A percentile compares a stretch with the other conserved stretches of the same genome.
Evolutionary conservation across 1,140 invertebrate genomes (phyloP).

Genomic region (Rhopalosiphum maidis): DNA sequence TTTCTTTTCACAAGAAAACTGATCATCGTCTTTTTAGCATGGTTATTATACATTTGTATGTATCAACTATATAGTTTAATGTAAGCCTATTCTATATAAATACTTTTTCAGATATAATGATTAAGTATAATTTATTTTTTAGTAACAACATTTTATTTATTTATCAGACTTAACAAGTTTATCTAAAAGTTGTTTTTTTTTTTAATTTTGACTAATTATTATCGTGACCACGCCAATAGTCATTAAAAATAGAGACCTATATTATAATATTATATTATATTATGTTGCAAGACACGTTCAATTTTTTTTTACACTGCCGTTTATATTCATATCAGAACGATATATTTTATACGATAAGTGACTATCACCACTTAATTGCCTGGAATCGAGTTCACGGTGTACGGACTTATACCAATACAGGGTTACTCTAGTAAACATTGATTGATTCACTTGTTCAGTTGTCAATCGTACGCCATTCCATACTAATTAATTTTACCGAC

Average conservation of each 20-base stretch:
- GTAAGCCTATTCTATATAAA: neutral
- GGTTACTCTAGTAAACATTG: neutral
- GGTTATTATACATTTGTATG: neutral
- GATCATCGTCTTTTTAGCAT: neutral
- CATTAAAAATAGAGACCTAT: neutral
- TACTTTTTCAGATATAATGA: neutral
- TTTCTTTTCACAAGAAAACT: neutral
- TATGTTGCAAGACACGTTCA: neutral
- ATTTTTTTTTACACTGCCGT: neutral
- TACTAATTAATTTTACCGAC: neutral
- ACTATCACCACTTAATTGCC: neutral
- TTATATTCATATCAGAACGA: neutral
- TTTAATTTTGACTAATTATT: neutral
- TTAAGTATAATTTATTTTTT: neutral
- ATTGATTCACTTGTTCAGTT: neutral
- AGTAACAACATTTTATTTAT: neutral
- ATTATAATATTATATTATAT: neutral
- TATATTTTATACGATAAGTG: neutral
- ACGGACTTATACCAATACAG: neutral
- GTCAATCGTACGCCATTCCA: neutral
- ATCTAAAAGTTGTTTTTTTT: neutral
- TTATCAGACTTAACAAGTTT: neutral
- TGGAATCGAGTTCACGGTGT: neutral
- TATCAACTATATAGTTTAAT: no score
- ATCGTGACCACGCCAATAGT: neutral